Evolutionary conservation across 2,888 invertebrate species (phyloP).

Genomic region (Hymenopus coronatus): DNA sequence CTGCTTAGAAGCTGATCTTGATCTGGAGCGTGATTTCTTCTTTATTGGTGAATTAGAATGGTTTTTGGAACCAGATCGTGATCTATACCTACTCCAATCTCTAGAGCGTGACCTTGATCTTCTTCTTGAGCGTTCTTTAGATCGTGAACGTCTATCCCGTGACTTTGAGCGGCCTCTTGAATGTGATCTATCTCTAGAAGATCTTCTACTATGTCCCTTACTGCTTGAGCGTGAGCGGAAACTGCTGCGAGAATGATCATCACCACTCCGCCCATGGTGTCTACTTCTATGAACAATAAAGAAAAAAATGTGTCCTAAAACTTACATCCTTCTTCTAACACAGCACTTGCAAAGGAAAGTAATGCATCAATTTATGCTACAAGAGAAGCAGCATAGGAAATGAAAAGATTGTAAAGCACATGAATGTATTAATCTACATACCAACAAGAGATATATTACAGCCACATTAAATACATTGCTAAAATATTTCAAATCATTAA

Average conservation of each 20-base stretch:
- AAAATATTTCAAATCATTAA: no score
- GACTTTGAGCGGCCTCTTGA: conserved; percentile 15
- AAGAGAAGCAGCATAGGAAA: no score
- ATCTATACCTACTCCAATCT: background rate
- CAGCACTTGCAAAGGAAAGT: no score
- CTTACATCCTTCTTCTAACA: no score
- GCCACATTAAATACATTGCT: no score
- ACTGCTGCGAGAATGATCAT: conserved; percentile 9
- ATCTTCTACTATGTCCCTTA: conserved; percentile 15
- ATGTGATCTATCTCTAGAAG: conserved; percentile 21
- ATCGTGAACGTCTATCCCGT: background rate
- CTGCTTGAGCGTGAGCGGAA: conserved; percentile 26
- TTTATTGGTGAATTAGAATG: background rate
- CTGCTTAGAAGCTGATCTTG: conserved; percentile 18
- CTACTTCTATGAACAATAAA: background rate
- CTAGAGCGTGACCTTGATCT: background rate
- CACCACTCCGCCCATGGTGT: background rate
- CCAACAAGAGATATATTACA: no score
- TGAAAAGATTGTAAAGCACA: no score
- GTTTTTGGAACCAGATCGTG: conserved; percentile 18
- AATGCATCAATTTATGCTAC: no score
- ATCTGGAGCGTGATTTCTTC: background rate
- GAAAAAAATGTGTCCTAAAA: background rate
- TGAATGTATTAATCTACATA: no score
- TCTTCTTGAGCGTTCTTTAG: background rate